Conservation (phyloP, 1,140 invertebrate species). For the Cydia fagiglandana region DNA sequence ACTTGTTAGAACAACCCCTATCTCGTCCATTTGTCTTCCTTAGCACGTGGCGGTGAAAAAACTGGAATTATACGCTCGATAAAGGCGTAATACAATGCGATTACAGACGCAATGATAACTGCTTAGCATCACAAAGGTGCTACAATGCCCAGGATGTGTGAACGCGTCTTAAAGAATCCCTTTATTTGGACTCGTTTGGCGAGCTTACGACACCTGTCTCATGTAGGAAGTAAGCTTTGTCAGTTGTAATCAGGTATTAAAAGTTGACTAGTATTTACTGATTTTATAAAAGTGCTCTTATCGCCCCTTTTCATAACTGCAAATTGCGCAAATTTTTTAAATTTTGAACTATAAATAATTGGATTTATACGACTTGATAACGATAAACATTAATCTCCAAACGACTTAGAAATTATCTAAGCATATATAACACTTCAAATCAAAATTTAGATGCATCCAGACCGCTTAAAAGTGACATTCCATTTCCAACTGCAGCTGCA, state of each 20-base stretch:
- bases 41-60: conserved; percentile 72
- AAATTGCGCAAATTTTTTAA: too few species aligned
- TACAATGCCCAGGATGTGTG: conserved; percentile 63
- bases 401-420: too few species aligned
- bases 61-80: conserved; percentile 66
- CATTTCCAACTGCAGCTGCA: too few species aligned
- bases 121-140: conserved; percentile 72
- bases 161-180: conserved; percentile 55
- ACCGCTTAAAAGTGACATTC: too few species aligned
- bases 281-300: too few species aligned
- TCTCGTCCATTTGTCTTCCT: conserved; percentile 66
- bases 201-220: conserved; percentile 38
- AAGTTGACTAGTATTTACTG: too few species aligned
- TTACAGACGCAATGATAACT: conserved; percentile 64
- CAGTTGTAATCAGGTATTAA: background rate
- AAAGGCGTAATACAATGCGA: conserved; percentile 51
- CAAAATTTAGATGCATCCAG: too few species aligned
- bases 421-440: too few species aligned
- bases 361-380: too few species aligned
- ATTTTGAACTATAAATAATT: too few species aligned
- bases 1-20: conserved; percentile 78
- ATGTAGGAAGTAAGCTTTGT: conserved; percentile 1
- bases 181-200: conserved; percentile 57
- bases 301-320: too few species aligned
- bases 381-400: too few species aligned